Conservation (phyloP, 2,888 invertebrate genomes). For the Deilephila porcellus region DNA sequence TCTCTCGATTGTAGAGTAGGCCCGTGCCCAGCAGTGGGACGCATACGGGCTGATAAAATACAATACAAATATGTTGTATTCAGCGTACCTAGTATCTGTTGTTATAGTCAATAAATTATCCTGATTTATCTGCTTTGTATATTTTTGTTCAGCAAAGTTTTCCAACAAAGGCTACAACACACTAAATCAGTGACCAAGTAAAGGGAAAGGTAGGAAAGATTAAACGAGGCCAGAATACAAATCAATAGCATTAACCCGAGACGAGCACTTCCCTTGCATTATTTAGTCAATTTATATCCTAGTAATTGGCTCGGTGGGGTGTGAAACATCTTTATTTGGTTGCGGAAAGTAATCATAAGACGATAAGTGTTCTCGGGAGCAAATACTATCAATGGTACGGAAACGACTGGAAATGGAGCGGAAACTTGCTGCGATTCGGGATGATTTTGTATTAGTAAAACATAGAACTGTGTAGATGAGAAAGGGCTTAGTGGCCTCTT, state of each 20-base stretch:
- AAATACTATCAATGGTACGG: neutral
- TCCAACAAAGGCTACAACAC: neutral
- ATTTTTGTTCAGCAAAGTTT: neutral
- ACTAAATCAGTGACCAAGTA: neutral
- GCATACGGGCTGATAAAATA: too few relatives aligned
- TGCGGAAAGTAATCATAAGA: slow-evolving; percentile 12
- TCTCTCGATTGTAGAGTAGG: too few relatives aligned
- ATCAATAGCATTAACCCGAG: slow-evolving; percentile 16
- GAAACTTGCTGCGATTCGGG: neutral
- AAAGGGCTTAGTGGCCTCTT: too few relatives aligned
- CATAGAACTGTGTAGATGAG: too few relatives aligned
- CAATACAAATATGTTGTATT: neutral
- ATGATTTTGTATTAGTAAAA: neutral
- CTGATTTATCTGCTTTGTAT: neutral
- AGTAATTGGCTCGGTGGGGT: slow-evolving; percentile 9
- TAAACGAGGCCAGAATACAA: slow-evolving; percentile 5
- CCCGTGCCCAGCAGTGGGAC: too few relatives aligned
- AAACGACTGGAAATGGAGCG: neutral
- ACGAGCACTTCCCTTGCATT: neutral
- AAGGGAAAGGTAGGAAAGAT: neutral
- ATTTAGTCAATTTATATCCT: slow-evolving; percentile 9
- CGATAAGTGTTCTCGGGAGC: slow-evolving; percentile 6
- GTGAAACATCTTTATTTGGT: slow-evolving; percentile 11
- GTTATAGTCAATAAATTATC: neutral
- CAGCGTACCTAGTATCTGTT: neutral